A percentile compares a stretch with the other conserved stretches of the same genome.
Conservation (phyloP, 2,888 invertebrate species). For the Epicampocera succincta region DNA sequence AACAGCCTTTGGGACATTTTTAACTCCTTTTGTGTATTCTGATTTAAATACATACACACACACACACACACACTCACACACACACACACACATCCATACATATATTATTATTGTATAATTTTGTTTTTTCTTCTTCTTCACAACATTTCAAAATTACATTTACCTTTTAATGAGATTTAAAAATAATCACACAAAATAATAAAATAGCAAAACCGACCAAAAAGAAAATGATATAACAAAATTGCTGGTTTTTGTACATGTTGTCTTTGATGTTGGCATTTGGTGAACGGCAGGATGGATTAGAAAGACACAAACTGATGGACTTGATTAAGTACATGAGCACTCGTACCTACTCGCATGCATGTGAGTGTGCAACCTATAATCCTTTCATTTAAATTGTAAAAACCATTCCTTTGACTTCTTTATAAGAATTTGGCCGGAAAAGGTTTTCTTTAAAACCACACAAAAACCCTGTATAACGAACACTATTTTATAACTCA, state of each 20-base stretch:
- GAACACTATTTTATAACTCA: too few relatives aligned
- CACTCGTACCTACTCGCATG: constrained; percentile 7
- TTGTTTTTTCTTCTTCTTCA: constrained; percentile 3
- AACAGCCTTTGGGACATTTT: constrained; percentile 58
- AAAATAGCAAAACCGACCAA: too few relatives aligned
- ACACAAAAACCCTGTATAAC: too few relatives aligned
- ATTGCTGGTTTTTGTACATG: neutral
- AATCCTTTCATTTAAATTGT: too few relatives aligned
- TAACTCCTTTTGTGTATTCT: constrained; percentile 14
- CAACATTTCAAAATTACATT: constrained; percentile 66
- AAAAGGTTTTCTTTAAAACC: too few relatives aligned
- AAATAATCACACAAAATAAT: constrained; percentile 58
- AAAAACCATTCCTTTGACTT: constrained; percentile 20
- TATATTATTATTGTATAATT: too few relatives aligned
- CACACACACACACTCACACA: too few relatives aligned
- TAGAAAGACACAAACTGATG: constrained; percentile 5
- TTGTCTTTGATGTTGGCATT: constrained; percentile 46
- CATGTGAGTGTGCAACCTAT: too few relatives aligned
- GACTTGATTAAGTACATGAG: neutral
- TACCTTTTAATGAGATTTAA: constrained; percentile 68
- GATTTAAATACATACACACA: too few relatives aligned
- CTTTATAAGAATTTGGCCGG: neutral
- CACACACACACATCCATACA: too few relatives aligned
- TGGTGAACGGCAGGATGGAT: constrained; percentile 1
- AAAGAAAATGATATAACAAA: constrained; percentile 16